Percentiles rank a stretch among this genome's conserved stretches.
phyloP scores from a whole-genome alignment of 37 sponge, comb jelly and placozoan species.

The Chondrosia reniformis region DNA sequence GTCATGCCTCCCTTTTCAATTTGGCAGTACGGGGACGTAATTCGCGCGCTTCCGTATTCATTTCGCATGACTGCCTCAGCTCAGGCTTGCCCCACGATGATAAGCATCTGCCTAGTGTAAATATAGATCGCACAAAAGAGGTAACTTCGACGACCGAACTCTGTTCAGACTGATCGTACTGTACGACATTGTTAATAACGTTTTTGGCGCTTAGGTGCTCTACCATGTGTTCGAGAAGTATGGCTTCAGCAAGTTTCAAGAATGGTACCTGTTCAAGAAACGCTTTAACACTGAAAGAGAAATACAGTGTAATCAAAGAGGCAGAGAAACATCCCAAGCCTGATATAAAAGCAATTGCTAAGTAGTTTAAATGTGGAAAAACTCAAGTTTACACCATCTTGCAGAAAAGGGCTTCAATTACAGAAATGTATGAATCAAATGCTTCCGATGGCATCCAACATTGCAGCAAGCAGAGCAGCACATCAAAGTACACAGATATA shows the following conservation, averaged over 20 bases:
- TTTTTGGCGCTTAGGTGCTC: not conserved
- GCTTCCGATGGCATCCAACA: constrained; percentile 19
- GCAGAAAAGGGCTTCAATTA: constrained; percentile 30
- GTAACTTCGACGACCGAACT: not conserved
- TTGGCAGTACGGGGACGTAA: no score
- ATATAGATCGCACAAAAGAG: constrained; percentile 17
- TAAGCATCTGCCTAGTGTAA: no score
- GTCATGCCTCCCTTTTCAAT: no score
- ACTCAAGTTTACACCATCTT: constrained; percentile 27
- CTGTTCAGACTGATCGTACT: not conserved
- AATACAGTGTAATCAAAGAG: constrained; percentile 14
- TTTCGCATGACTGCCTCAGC: no score
- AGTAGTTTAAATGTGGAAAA: not conserved
- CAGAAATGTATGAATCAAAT: constrained; percentile 30
- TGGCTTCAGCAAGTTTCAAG: constrained; percentile 12
- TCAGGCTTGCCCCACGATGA: no score
- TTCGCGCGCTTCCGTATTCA: no score
- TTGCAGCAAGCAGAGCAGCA: constrained; percentile 14
- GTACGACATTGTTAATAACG: no score
- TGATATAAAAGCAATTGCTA: constrained; percentile 10
- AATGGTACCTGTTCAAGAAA: constrained; percentile 5
- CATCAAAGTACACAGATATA: constrained; percentile 36
- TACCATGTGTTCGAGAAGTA: constrained; percentile 3
- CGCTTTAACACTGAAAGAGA: constrained; percentile 2
- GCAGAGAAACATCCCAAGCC: constrained; percentile 7